A percentile compares a stretch with the other conserved stretches of the same genome.
These are phyloP conservation scores for Nomada lathburiana DNA, from an alignment of 2,888 invertebrate species.

Conservation along the genomic window DNA sequence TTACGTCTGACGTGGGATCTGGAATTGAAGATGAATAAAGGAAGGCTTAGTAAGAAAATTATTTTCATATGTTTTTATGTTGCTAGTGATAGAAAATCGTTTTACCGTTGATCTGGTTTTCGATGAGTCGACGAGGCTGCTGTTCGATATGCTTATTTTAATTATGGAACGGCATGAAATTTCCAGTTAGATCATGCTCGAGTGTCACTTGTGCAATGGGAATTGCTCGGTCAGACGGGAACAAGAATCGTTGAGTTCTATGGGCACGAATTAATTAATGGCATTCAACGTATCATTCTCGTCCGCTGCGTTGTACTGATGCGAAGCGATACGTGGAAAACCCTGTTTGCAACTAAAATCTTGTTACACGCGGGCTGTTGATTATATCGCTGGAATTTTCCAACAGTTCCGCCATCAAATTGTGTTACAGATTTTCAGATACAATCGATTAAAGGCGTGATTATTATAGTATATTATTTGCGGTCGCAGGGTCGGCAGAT, in stretches of 20 bases:
- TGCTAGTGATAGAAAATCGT: background rate
- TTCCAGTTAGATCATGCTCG: constrained; percentile 26
- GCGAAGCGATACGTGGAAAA: constrained; percentile 7
- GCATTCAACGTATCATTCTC: constrained; percentile 54
- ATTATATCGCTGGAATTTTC: background rate
- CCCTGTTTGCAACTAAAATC: background rate
- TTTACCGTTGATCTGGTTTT: too few relatives aligned
- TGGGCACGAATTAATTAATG: constrained; percentile 71
- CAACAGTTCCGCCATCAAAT: background rate
- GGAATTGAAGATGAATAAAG: constrained; percentile 37
- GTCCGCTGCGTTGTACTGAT: constrained; percentile 13
- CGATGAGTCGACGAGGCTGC: too few relatives aligned
- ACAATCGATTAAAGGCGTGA: too few relatives aligned
- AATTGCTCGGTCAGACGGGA: constrained; percentile 24
- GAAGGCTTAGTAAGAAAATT: background rate
- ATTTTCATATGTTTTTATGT: background rate
- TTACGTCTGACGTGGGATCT: constrained; percentile 20
- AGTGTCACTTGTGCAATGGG: constrained; percentile 8
- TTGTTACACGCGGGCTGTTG: background rate
- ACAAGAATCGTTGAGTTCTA: constrained; percentile 53
- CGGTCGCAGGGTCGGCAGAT: too few relatives aligned
- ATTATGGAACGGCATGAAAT: background rate
- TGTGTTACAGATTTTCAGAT: too few relatives aligned
- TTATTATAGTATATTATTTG: too few relatives aligned
- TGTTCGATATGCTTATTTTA: too few relatives aligned